These are phyloP conservation scores for Diplolepis rosae DNA, from an alignment of 2,888 invertebrate genomes.

Conservation along the genomic window DNA sequence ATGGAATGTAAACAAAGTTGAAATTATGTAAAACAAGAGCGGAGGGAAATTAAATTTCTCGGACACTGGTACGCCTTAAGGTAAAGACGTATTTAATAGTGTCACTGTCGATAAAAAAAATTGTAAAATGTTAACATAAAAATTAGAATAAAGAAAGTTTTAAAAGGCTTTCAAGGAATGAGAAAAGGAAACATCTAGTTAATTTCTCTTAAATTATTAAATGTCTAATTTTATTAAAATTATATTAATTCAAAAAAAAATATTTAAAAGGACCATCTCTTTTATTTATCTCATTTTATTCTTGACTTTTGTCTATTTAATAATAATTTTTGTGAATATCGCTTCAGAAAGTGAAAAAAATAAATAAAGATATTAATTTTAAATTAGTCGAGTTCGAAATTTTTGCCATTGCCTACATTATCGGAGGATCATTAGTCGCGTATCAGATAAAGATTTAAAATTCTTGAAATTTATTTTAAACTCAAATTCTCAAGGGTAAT, in stretches of 20 bases:
- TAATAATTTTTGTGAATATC: background rate
- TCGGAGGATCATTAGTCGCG: no score
- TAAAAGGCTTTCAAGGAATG: background rate
- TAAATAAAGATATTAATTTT: conserved; percentile 3
- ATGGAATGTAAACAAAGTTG: background rate
- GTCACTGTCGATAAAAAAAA: background rate
- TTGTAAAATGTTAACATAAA: background rate
- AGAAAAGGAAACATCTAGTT: background rate
- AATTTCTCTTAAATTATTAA: no score
- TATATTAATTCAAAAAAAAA: background rate
- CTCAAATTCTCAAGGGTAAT: background rate
- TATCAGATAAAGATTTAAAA: no score
- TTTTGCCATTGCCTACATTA: no score
- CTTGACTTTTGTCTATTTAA: background rate
- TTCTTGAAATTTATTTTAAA: no score
- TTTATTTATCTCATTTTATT: no score
- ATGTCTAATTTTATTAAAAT: no score
- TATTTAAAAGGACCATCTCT: no score
- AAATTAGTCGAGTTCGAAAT: no score
- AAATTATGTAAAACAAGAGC: background rate
- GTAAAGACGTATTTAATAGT: background rate
- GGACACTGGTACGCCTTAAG: background rate
- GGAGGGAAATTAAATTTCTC: background rate
- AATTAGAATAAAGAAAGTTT: background rate
- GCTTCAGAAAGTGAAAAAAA: background rate